Percentiles rank a stretch among this genome's conserved stretches.
Conservation (phyloP, 2,888 invertebrate genomes). For the Augiades crinisus region DNA sequence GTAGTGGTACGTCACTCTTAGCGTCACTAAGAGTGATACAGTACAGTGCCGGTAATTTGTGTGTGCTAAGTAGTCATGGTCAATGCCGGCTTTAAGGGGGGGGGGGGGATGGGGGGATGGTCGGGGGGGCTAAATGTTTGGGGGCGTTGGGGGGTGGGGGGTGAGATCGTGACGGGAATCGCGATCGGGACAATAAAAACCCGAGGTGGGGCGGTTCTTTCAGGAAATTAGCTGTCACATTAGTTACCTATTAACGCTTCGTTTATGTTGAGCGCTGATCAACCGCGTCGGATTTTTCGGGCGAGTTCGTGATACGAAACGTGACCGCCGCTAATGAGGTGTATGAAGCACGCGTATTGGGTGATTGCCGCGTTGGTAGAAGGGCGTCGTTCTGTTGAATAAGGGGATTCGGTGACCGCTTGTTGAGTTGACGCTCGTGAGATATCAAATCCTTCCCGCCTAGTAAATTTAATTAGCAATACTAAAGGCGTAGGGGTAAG, state of each 20-base stretch:
- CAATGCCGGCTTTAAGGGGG: too few species aligned
- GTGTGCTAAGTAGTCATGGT: too few species aligned
- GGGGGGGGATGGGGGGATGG: constrained; percentile 29
- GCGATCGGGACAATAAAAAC: constrained; percentile 61
- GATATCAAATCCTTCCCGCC: too few species aligned
- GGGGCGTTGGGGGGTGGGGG: constrained; percentile 25
- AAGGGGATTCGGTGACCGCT: constrained; percentile 8
- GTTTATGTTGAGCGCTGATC: constrained; percentile 22
- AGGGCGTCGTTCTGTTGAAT: neutral
- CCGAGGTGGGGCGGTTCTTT: constrained; percentile 58
- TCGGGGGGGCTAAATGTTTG: too few species aligned
- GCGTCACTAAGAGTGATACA: too few species aligned
- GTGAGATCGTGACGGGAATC: constrained; percentile 61
- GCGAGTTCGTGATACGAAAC: constrained; percentile 14
- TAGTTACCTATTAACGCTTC: constrained; percentile 58
- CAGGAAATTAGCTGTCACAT: constrained; percentile 77
- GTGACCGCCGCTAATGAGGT: constrained; percentile 24
- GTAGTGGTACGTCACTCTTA: too few species aligned
- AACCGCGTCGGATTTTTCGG: constrained; percentile 22
- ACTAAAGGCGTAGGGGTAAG: too few species aligned
- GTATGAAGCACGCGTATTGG: constrained; percentile 5
- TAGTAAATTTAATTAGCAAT: too few species aligned
- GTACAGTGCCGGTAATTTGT: too few species aligned
- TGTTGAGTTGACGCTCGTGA: too few species aligned
- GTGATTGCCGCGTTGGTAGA: constrained; percentile 8